Evolutionary conservation across 2,888 invertebrate genomes (phyloP), one percentile per base, ranked within the genome.

Genomic region (Agelastica alni): DNA sequence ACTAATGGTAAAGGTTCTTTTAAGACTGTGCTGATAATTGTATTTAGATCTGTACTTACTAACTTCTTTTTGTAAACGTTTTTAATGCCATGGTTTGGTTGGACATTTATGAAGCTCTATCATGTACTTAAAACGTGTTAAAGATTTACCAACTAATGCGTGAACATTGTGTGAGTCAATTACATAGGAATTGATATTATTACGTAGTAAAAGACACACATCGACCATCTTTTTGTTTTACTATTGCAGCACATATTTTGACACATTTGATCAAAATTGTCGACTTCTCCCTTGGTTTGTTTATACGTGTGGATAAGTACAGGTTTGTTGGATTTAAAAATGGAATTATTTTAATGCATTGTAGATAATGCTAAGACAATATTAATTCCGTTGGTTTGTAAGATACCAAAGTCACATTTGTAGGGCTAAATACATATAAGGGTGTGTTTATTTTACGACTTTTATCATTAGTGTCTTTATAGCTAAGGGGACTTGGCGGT

Each of bases 241-340:
- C 42, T 32, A 34, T 36, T 43, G 28, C 43, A 48, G 32, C 32
- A 20, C 30, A 32, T 34, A 32, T 46, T 46, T 28, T 41, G 26
- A 31, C 48, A 53, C 53, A 48, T 34, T 48, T 48, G 48, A 36
- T 54, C 37, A 22, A 53, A 46, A 2, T 20, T 46, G 39, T 47
- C 53, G 16, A 53, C 53, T 12, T 22, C 37, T 32, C 31, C 28
- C 64, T 67, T 53, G 10, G 53, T 22, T 22, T 22, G 5, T 6
- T 22, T 22, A 7, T 22, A 22, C 4, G 22, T 22, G 7, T 22
- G 22, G 7, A 22, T 22, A 4, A 1, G 4, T 22, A 6, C 22
- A 22, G 22, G 22, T 22, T 22, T 1, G 7, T 7, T 6, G 7
- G 22, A 22, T 22, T 22, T 7, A 6, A 4, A 6, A 22, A 22